phyloP scores from a whole-genome alignment of 2,113 vertebrate species.

The Perccottus glenii region DNA sequence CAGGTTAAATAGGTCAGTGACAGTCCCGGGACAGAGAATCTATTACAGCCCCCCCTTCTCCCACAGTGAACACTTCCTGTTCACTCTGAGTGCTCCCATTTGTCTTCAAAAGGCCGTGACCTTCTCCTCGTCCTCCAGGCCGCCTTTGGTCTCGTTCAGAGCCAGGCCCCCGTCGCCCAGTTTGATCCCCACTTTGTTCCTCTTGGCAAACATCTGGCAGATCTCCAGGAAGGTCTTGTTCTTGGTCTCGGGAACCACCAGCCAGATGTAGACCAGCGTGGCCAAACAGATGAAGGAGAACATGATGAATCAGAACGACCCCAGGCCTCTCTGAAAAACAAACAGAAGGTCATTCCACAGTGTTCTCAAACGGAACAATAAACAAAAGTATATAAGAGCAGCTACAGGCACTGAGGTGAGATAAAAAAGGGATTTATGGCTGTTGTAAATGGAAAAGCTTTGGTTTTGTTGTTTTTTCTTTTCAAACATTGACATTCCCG shows the following conservation, averaged over 20 bases:
- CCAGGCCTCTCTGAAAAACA: slow-evolving; percentile 81
- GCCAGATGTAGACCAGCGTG: slow-evolving; percentile 84
- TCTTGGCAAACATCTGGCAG: slow-evolving; percentile 86
- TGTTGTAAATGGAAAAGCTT: slow-evolving; percentile 8
- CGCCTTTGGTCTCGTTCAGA: slow-evolving; percentile 37
- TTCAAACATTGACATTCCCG: slow-evolving; percentile 8
- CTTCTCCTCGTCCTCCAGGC: slow-evolving; percentile 26
- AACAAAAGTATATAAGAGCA: slow-evolving; percentile 1
- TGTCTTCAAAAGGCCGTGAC: slow-evolving; percentile 66
- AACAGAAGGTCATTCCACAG: slow-evolving; percentile 19
- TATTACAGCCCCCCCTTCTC: slow-evolving; percentile 9
- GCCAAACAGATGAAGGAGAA: slow-evolving; percentile 84
- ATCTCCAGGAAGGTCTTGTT: slow-evolving; percentile 91
- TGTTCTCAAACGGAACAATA: slow-evolving; percentile 9
- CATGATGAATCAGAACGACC: slow-evolving; percentile 87
- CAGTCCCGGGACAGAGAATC: not conserved
- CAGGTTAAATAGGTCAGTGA: too few species aligned
- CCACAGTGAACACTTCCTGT: slow-evolving; percentile 50
- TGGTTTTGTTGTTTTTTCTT: not conserved
- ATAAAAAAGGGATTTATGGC: not conserved
- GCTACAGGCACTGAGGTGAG: not conserved
- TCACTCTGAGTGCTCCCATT: slow-evolving; percentile 25
- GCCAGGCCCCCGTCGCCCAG: slow-evolving; percentile 38
- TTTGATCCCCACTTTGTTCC: slow-evolving; percentile 81
- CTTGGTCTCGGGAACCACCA: slow-evolving; percentile 92